phyloP scores from a whole-genome alignment of 2,113 vertebrate genomes.

The Psilopogon haemacephalus region DNA sequence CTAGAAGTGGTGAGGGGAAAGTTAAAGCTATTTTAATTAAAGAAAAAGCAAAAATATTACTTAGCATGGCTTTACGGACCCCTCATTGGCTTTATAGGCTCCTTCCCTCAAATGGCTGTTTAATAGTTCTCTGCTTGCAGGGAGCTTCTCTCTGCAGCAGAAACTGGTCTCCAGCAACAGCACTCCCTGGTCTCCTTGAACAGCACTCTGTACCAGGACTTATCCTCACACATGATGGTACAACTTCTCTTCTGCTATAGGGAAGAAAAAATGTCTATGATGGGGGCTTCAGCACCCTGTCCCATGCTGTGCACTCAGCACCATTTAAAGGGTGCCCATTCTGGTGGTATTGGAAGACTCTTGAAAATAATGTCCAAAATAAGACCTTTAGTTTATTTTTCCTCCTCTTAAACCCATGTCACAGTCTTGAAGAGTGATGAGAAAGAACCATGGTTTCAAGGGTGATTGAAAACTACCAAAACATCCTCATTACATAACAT shows the following conservation, averaged over 20 bases:
- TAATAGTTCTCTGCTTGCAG: background rate
- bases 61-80: conserved; percentile 43
- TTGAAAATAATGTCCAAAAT: background rate
- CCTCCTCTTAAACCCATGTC: background rate
- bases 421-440: background rate
- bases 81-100: conserved; percentile 24
- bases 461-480: background rate
- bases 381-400: background rate
- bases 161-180: background rate
- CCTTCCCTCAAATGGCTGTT: background rate
- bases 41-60: conserved; percentile 52
- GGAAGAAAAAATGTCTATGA: background rate
- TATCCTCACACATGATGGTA: background rate
- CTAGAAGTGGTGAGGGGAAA: conserved; percentile 62
- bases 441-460: background rate
- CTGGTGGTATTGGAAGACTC: fast-evolving
- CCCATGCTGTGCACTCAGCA: background rate
- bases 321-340: fast-evolving
- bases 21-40: conserved; percentile 73
- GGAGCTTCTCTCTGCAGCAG: background rate
- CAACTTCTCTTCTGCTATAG: background rate
- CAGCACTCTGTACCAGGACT: fast-evolving
- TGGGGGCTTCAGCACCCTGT: background rate
- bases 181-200: too few relatives aligned
- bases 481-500: background rate